Evolutionary conservation across 2,113 vertebrate genomes (phyloP).

Genomic region (Syrmaticus mikado): DNA sequence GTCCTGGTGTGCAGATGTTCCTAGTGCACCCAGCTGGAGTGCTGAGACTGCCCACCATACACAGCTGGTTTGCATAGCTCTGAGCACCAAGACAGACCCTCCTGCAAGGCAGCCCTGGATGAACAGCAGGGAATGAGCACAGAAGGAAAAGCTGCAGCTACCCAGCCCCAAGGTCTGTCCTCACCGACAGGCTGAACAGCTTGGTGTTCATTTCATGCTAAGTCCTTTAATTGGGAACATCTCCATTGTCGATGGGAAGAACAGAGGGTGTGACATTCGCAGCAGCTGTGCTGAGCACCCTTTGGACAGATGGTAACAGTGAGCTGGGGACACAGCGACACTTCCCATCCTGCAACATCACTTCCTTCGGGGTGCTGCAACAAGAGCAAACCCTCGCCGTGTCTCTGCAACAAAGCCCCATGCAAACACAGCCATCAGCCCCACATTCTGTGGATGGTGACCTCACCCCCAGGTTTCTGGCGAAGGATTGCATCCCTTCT

Average conservation of each 20-base stretch:
- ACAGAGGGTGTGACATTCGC: background rate
- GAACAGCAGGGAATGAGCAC: background rate
- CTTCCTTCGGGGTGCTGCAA: background rate
- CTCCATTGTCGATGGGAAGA: background rate
- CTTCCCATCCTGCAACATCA: background rate
- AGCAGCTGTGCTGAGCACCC: background rate
- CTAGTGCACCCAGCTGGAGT: background rate
- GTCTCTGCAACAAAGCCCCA: background rate
- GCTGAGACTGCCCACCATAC: background rate
- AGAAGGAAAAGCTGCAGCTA: background rate
- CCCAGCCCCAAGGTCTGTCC: background rate
- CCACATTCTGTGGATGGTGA: background rate
- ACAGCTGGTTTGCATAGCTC: background rate
- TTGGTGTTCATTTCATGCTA: constrained; percentile 39
- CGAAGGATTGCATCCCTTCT: background rate
- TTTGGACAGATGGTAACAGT: accelerated
- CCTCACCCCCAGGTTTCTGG: background rate
- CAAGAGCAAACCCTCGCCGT: accelerated
- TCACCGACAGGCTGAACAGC: background rate
- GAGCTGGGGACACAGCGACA: background rate
- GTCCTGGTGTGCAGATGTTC: background rate
- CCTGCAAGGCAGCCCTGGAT: background rate
- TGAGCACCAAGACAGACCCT: background rate
- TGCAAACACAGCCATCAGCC: background rate
- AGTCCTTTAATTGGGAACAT: constrained; percentile 27